These are phyloP conservation scores for Conopomorpha cramerella DNA, from an alignment of 1,140 invertebrate genomes.

Conservation along the genomic window DNA sequence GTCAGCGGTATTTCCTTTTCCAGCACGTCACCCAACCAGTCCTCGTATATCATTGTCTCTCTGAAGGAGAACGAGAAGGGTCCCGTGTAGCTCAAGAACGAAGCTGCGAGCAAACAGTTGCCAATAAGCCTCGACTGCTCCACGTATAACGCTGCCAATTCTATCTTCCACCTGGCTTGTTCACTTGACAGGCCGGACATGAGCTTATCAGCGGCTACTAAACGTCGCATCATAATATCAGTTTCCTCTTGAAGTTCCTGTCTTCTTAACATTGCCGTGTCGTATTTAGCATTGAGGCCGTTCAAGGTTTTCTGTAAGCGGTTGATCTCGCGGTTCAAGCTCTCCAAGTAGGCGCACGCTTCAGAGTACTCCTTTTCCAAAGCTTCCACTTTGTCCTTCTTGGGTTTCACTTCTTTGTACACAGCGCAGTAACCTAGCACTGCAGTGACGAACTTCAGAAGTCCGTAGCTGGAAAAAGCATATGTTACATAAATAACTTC, in stretches of 20 bases:
- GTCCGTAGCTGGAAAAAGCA: too few species aligned
- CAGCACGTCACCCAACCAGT: too few species aligned
- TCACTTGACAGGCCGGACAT: constrained; percentile 76
- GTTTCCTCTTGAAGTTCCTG: constrained; percentile 75
- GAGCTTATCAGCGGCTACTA: constrained; percentile 77
- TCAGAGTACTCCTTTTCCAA: constrained; percentile 64
- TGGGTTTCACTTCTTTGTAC: constrained; percentile 78
- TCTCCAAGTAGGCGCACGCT: constrained; percentile 53
- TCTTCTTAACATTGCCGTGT: constrained; percentile 68
- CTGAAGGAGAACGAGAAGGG: constrained; percentile 84
- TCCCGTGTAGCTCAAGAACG: constrained; percentile 79
- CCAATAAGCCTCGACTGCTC: constrained; percentile 71
- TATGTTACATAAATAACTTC: too few species aligned
- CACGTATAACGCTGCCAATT: constrained; percentile 66
- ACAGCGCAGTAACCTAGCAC: constrained; percentile 80
- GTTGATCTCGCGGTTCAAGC: constrained; percentile 70
- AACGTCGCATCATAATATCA: constrained; percentile 71
- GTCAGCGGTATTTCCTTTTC: too few species aligned
- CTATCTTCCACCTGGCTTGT: constrained; percentile 51
- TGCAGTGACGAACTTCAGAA: constrained; percentile 79
- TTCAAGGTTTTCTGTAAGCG: constrained; percentile 68
- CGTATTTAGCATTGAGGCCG: constrained; percentile 72
- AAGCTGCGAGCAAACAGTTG: constrained; percentile 74
- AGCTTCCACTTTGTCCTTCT: constrained; percentile 73
- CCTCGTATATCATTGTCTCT: constrained; percentile 73